Percentiles rank a stretch among this genome's conserved stretches.
These are phyloP conservation scores for Harpalus rufipes DNA, from an alignment of 2,888 invertebrate species.

Conservation along the genomic window DNA sequence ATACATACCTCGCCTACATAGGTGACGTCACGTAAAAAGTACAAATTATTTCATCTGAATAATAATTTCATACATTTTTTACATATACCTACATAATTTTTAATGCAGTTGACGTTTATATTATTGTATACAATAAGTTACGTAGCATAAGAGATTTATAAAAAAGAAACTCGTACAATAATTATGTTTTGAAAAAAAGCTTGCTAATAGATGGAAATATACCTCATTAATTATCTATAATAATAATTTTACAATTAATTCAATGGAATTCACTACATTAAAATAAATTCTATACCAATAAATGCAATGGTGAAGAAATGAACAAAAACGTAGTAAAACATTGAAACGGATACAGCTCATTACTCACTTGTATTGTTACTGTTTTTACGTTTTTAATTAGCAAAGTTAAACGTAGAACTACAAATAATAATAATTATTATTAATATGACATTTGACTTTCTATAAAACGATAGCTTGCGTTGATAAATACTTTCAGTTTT, in stretches of 20 bases:
- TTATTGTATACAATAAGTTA: too few relatives aligned
- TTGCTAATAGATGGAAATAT: neutral
- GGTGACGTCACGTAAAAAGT: too few relatives aligned
- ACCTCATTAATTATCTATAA: neutral
- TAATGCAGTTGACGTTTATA: too few relatives aligned
- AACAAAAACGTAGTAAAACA: conserved; percentile 45
- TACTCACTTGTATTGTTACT: conserved; percentile 53
- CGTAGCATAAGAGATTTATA: too few relatives aligned
- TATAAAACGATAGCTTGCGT: conserved; percentile 22
- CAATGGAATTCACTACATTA: conserved; percentile 4
- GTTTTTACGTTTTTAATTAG: conserved; percentile 42
- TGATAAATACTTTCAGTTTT: conserved; percentile 44
- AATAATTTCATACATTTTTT: too few relatives aligned
- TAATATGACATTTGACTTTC: conserved; percentile 50
- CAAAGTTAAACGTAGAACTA: conserved; percentile 15
- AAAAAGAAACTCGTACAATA: too few relatives aligned
- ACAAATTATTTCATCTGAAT: too few relatives aligned
- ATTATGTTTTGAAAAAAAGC: neutral
- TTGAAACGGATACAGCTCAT: conserved; percentile 55
- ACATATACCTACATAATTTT: too few relatives aligned
- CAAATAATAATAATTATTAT: conserved; percentile 36
- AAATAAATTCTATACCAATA: neutral
- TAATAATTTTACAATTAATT: conserved; percentile 1
- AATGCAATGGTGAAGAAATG: conserved; percentile 3
- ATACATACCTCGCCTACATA: too few relatives aligned